Evolutionary conservation across 2,888 invertebrate genomes (phyloP), one percentile per base, ranked within the genome.

Genomic region (Amorpha juglandis): DNA sequence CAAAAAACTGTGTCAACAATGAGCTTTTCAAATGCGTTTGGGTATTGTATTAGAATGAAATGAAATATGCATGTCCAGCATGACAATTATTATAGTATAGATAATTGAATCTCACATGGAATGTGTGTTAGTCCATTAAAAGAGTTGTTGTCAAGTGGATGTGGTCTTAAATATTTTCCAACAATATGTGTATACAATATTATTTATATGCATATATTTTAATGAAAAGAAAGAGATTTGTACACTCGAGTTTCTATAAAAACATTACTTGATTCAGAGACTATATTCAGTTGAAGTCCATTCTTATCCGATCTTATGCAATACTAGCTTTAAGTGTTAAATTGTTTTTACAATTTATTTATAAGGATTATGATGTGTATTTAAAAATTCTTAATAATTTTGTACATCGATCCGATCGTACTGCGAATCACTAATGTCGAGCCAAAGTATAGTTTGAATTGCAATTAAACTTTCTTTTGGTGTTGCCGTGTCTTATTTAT

Each of bases 311-410:
- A 88, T 91, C 90, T 89, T 91, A 92, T 92, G 93, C 93, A 93
- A 93, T 93, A 92, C 87, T 93, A 92, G 93, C 80, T 88, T 76
- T 93, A 93, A 93, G 93, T 93, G 93, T 92, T 93, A 90, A 89
- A 90, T 92, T 92, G 89, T 92, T 93, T 91, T 91, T 89, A 88
- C 88, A 86, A 88, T 87, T 88, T 91, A 91, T 91, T 92, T 92
- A 92, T 92, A 82, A 82, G 78, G 72, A 79, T 74, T 77, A 77
- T 79, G 75, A 78, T 82, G 87, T 88, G 86, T 85, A 81, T 84
- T 71, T 74, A 78, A 74, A 83, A 82, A 79, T 80, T 79, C 38
- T 38, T 58, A 14, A 53, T n/a, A n/a, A n/a, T 27, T 35, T 38
- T 38, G 38, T 80, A 76, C 80, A 82, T 83, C 74, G 80, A 81